phyloP scores from a whole-genome alignment of 1,140 invertebrate species.

The Eurosta solidaginis region DNA sequence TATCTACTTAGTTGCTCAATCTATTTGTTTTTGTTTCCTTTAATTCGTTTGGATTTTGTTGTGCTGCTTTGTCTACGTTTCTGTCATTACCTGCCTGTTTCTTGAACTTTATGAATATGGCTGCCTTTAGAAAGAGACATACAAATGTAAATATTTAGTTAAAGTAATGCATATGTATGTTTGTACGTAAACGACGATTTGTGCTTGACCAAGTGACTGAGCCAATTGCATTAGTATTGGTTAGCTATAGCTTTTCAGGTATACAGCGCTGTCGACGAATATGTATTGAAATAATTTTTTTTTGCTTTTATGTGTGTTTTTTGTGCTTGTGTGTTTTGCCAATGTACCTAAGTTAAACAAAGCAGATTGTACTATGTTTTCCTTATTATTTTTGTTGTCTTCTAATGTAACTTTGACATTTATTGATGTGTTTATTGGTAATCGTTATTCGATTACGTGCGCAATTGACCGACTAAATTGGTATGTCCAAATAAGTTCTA shows the following conservation, averaged over 20 bases:
- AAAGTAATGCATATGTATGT: not conserved
- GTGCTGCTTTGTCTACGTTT: too few relatives aligned
- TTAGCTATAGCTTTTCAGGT: not conserved
- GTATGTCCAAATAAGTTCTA: not conserved
- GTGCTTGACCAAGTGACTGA: not conserved
- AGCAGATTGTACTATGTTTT: not conserved
- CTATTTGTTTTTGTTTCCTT: not conserved
- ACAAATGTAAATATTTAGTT: not conserved
- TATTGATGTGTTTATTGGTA: conserved; percentile 20
- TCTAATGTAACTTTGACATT: conserved; percentile 19
- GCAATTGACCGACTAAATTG: not conserved
- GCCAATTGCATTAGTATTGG: not conserved
- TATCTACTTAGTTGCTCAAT: not conserved
- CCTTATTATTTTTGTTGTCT: not conserved
- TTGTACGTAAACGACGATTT: too few relatives aligned
- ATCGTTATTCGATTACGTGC: not conserved
- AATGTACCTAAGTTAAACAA: not conserved
- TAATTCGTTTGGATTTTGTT: too few relatives aligned
- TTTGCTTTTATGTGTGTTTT: not conserved
- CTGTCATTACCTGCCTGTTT: too few relatives aligned
- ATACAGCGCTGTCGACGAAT: not conserved
- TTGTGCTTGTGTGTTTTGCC: not conserved
- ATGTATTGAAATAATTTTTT: not conserved
- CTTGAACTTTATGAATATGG: too few relatives aligned
- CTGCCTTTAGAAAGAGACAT: not conserved